Conservation (phyloP, 2,113 vertebrate genomes). For the Amblyornis subalaris region DNA sequence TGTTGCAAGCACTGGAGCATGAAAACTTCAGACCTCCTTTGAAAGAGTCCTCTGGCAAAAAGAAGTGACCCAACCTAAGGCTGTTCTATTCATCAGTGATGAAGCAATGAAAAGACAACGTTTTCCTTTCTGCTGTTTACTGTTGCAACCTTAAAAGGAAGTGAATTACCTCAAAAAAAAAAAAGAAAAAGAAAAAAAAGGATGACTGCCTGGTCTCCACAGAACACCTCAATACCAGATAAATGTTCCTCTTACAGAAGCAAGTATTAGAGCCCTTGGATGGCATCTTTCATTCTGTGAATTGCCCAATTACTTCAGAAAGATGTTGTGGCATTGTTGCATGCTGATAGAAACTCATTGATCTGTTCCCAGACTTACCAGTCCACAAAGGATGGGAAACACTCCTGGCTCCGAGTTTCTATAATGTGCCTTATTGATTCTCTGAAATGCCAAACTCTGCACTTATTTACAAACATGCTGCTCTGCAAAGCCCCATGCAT, state of each 20-base stretch:
- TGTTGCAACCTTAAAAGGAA: slow-evolving; percentile 7
- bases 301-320: slow-evolving; percentile 35
- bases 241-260: neutral
- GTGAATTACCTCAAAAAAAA: neutral
- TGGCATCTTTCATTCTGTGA: slow-evolving; percentile 8
- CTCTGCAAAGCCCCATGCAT: neutral
- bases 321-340: neutral
- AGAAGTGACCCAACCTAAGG: neutral
- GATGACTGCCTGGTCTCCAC: neutral
- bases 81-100: neutral
- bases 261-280: neutral
- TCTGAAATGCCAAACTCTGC: neutral
- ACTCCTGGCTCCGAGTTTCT: neutral
- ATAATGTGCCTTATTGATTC: neutral
- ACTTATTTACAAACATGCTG: neutral
- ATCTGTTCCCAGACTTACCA: slow-evolving; percentile 24
- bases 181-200: neutral
- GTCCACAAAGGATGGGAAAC: slow-evolving; percentile 20
- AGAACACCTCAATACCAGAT: neutral
- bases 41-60: neutral
- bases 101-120: neutral
- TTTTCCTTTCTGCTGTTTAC: slow-evolving; percentile 5
- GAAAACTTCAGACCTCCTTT: neutral
- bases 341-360: slow-evolving; percentile 15
- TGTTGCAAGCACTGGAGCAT: neutral